Percentiles rank a stretch among this genome's conserved stretches.
Conservation (phyloP, 2,797 vertebrate genomes). For the Tragelaphus eurycerus region DNA sequence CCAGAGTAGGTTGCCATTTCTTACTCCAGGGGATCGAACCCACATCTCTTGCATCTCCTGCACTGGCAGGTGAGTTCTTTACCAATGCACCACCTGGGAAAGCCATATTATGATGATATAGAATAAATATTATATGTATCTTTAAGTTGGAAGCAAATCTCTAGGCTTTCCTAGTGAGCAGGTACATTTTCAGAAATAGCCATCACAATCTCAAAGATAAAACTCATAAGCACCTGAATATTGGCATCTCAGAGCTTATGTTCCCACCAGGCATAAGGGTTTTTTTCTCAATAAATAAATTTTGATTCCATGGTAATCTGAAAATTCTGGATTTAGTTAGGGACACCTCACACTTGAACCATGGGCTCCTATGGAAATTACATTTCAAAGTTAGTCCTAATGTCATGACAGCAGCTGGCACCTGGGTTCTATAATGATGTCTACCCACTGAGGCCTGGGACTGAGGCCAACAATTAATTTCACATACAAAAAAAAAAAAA, state of each 20-base stretch:
- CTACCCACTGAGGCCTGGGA: background rate
- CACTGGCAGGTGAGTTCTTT: background rate
- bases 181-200: background rate
- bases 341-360: background rate
- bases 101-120: background rate
- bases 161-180: background rate
- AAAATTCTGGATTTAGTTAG: slow-evolving; percentile 19
- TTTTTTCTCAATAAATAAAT: background rate
- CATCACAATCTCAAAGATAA: background rate
- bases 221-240: background rate
- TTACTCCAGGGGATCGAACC: background rate
- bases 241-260: background rate
- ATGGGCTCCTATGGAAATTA: background rate
- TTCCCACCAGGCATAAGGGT: background rate
- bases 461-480: background rate
- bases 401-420: background rate
- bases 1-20: background rate
- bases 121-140: background rate
- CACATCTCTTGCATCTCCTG: background rate
- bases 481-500: background rate
- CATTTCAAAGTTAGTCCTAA: background rate
- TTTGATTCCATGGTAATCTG: background rate
- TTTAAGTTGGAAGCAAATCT: slow-evolving; percentile 7
- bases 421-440: background rate
- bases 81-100: background rate